These are phyloP conservation scores for Calyptomena viridis DNA, from an alignment of 2,113 vertebrate species.

Conservation along the genomic window DNA sequence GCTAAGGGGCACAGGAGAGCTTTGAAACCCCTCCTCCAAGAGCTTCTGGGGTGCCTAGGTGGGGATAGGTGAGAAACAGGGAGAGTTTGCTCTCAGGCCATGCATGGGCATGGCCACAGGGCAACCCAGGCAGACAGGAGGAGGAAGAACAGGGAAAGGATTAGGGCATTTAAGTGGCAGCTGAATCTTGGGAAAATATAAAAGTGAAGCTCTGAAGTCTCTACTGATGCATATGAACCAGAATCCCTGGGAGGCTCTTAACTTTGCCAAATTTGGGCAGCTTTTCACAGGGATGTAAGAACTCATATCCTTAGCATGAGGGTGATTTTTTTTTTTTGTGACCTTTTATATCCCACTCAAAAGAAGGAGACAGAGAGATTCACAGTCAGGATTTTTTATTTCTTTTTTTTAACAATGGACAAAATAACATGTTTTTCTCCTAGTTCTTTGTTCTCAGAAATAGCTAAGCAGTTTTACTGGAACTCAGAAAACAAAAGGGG, in stretches of 20 bases:
- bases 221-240: constrained; percentile 54
- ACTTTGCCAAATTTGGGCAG: constrained; percentile 56
- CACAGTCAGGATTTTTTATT: background rate
- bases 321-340: background rate
- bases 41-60: background rate
- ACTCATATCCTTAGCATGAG: background rate
- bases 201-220: constrained; percentile 57
- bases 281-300: constrained; percentile 6
- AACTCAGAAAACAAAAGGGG: constrained; percentile 41
- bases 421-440: constrained; percentile 44
- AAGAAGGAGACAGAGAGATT: background rate
- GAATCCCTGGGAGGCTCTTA: constrained; percentile 46
- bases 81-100: background rate
- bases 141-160: background rate
- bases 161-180: constrained; percentile 34
- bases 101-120: constrained; percentile 35
- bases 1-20: background rate
- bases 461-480: constrained; percentile 56
- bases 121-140: constrained; percentile 9
- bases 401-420: background rate
- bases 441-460: constrained; percentile 47
- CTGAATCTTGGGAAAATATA: constrained; percentile 47
- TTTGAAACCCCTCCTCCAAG: background rate
- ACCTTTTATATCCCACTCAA: constrained; percentile 31
- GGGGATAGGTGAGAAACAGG: background rate